Evolutionary conservation across 2,113 vertebrate genomes (phyloP).

Genomic region (Microcebus murinus): DNA sequence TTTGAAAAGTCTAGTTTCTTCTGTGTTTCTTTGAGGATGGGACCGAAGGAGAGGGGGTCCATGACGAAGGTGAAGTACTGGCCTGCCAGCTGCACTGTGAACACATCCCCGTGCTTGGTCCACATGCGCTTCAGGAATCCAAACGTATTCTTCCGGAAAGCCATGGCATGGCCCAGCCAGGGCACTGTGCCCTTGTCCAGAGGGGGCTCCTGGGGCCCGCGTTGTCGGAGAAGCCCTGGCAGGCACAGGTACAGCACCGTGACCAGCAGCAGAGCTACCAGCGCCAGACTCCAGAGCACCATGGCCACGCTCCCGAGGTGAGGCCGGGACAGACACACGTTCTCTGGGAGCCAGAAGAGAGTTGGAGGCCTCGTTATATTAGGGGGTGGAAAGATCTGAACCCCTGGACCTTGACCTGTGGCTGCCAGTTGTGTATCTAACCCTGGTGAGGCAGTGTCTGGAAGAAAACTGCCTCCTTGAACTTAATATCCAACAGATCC

Average conservation of each 20-base stretch:
- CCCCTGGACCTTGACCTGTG: conserved; percentile 26
- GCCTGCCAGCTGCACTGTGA: conserved; percentile 91
- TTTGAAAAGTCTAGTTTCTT: conserved; percentile 88
- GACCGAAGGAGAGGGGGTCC: conserved; percentile 90
- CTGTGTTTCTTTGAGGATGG: conserved; percentile 87
- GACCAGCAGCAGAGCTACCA: conserved; percentile 76
- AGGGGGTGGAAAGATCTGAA: background rate
- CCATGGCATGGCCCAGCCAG: conserved; percentile 92
- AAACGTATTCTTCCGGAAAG: conserved; percentile 88
- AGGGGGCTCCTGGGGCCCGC: conserved; percentile 88
- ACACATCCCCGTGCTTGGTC: conserved; percentile 91
- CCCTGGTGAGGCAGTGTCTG: background rate
- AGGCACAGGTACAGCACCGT: conserved; percentile 85
- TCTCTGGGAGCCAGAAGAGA: background rate
- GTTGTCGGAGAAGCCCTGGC: conserved; percentile 84
- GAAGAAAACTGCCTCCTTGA: background rate
- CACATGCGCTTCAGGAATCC: conserved; percentile 91
- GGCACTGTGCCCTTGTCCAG: conserved; percentile 92
- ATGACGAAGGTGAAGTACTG: conserved; percentile 93
- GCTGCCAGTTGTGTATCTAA: background rate
- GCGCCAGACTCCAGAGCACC: conserved; percentile 81
- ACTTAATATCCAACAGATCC: too few species aligned
- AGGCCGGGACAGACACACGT: background rate
- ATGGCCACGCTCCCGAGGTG: conserved; percentile 74
- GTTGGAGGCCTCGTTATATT: background rate